Evolutionary conservation across 2,888 invertebrate genomes (phyloP), one percentile per base, ranked within the genome.

Genomic region (Ophonus ardosiacus): DNA sequence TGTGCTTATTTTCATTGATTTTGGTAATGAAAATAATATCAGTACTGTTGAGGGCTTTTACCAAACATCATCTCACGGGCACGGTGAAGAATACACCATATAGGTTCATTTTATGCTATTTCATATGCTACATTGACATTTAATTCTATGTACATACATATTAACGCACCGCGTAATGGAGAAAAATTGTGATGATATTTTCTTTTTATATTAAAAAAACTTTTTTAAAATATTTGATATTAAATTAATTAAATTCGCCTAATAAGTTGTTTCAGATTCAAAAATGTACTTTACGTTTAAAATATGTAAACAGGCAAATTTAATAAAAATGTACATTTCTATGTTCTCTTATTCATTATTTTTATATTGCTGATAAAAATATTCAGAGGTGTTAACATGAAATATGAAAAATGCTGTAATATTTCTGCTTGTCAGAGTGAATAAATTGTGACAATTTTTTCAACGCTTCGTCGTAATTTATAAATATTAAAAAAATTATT

Each of bases 401-500:
- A 74, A 74, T 43, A 74, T 74, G 71, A 40, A 68, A 68, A 31
- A 68, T 31, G 31, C n/a, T 24, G 31, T 38, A 31, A 68, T 74
- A 74, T 43, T 74, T 74, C 7, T 74, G 71, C 71, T 43, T 74
- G 71, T 15, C 43, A 5, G 71, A 13, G 21, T 74, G 71, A 74
- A 43, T 21, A 74, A 74, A 40, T 43, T 43, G 40, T 40, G 43
- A 74, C 71, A 43, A 31, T 74, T 74, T 74, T 74, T 74, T 74
- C 24, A 15, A 13, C 31, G 63, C 18, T 21, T 63, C 31, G 71
- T 21, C 71, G 43, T 43, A 74, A 74, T 74, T 74, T 74, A 74
- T 74, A 74, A 74, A 74, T 74, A 74, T 74, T 74, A 74, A 74
- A 74, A 74, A 74, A 74, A 74, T 74, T 40, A 43, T 43, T 74